A percentile compares a stretch with the other conserved stretches of the same genome.
These are phyloP conservation scores for Caenorhabditis drosophilae DNA, from an alignment of 2,888 invertebrate species.

Conservation along the genomic window DNA sequence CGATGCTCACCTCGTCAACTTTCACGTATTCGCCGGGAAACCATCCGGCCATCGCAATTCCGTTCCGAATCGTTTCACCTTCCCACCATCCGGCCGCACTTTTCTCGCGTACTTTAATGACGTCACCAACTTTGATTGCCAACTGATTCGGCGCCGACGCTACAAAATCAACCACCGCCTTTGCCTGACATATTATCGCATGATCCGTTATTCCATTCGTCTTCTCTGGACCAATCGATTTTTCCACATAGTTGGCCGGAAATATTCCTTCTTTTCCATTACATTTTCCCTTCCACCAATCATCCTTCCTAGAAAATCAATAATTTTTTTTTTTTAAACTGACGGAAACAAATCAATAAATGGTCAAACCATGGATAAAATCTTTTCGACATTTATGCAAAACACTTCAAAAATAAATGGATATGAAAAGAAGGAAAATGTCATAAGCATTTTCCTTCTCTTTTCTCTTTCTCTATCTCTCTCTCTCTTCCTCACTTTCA, in stretches of 20 bases:
- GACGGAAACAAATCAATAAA: slow-evolving; percentile 2
- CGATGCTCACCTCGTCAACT: slow-evolving; percentile 68
- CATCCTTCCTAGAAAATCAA: slow-evolving; percentile 84
- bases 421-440: too few species aligned
- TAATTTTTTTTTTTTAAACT: too few species aligned
- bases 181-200: slow-evolving; percentile 34
- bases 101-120: slow-evolving; percentile 83
- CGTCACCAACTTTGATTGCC: slow-evolving; percentile 85
- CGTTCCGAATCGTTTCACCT: slow-evolving; percentile 80
- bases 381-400: slow-evolving; percentile 14
- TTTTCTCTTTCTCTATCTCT: too few species aligned
- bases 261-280: slow-evolving; percentile 87
- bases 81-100: slow-evolving; percentile 99
- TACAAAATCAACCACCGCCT: slow-evolving; percentile 69
- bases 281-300: slow-evolving; percentile 90
- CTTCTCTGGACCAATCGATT: slow-evolving; percentile 7
- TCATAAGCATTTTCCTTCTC: slow-evolving; percentile 14
- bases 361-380: slow-evolving; percentile 1
- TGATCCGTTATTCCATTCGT: too few species aligned
- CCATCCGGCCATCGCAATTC: slow-evolving; percentile 87
- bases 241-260: slow-evolving; percentile 89
- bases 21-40: slow-evolving; percentile 98
- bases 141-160: slow-evolving; percentile 90
- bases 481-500: too few species aligned
- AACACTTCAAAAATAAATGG: not conserved